phyloP scores from a whole-genome alignment of 2,797 vertebrate species.

The Columba guinea region DNA sequence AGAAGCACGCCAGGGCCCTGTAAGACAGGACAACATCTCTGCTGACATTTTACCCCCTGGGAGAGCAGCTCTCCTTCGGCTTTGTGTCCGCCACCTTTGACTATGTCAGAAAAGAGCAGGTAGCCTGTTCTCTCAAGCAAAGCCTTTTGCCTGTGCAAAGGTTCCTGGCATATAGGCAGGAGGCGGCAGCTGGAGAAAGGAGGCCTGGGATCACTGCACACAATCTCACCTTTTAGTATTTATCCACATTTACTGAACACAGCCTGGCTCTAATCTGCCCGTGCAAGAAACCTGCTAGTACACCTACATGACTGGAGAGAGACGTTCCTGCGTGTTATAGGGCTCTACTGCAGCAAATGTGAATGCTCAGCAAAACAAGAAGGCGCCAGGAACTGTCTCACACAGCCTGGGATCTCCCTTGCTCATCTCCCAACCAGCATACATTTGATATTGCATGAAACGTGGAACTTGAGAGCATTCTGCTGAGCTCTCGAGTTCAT shows the following conservation, averaged over 20 bases:
- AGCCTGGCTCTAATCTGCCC: constrained; percentile 29
- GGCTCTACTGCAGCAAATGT: not conserved
- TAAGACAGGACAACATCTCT: constrained; percentile 31
- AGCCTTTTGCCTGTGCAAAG: not conserved
- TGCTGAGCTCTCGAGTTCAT: not conserved
- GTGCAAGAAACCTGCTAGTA: constrained; percentile 6
- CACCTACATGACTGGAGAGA: not conserved
- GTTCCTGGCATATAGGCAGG: not conserved
- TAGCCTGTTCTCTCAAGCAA: constrained; percentile 42
- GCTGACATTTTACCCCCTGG: constrained; percentile 45
- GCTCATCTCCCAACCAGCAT: not conserved
- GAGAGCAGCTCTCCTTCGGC: constrained; percentile 28
- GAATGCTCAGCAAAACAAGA: not conserved
- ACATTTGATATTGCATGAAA: not conserved
- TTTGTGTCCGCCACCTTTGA: constrained; percentile 51
- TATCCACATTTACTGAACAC: constrained; percentile 10
- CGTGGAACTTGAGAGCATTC: not conserved
- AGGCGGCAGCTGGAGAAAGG: constrained; percentile 1
- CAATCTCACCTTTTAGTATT: constrained; percentile 53
- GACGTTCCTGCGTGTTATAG: not conserved
- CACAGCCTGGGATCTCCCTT: not conserved
- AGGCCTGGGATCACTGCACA: constrained; percentile 53
- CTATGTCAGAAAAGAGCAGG: not conserved
- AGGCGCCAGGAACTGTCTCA: not conserved
- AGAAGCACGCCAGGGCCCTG: constrained; percentile 32